These are phyloP conservation scores for Bovichtus variegatus DNA, from an alignment of 2,797 vertebrate genomes.

Conservation along the genomic window DNA sequence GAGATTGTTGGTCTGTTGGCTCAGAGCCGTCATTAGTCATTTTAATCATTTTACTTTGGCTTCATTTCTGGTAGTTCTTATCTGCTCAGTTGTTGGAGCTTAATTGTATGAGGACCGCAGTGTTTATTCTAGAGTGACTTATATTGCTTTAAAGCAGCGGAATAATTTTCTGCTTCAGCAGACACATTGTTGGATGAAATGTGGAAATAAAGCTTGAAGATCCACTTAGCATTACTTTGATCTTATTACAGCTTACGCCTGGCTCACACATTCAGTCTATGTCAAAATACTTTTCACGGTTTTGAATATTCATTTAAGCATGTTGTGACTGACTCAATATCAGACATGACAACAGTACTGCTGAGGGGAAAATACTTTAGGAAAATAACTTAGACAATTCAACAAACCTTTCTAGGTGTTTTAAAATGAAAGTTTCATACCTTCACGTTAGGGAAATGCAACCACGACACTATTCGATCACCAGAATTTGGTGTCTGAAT, in stretches of 20 bases:
- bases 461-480: slow-evolving; percentile 17
- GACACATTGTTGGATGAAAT: slow-evolving; percentile 83
- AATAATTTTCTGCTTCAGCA: slow-evolving; percentile 82
- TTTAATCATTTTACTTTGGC: slow-evolving; percentile 52
- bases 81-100: slow-evolving; percentile 73
- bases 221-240: slow-evolving; percentile 87
- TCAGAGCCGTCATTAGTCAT: slow-evolving; percentile 59
- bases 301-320: slow-evolving; percentile 80
- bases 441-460: slow-evolving; percentile 30
- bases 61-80: slow-evolving; percentile 67
- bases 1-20: slow-evolving; percentile 36
- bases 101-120: slow-evolving; percentile 69
- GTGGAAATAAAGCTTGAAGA: slow-evolving; percentile 83
- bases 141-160: slow-evolving; percentile 81
- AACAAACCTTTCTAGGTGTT: slow-evolving; percentile 41
- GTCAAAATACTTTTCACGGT: slow-evolving; percentile 80
- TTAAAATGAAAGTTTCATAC: slow-evolving; percentile 46
- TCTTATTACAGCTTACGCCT: slow-evolving; percentile 83
- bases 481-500: slow-evolving; percentile 30
- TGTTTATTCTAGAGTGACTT: slow-evolving; percentile 81
- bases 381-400: slow-evolving; percentile 35
- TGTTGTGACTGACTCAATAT: slow-evolving; percentile 63
- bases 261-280: slow-evolving; percentile 77
- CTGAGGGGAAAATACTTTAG: slow-evolving; percentile 14
- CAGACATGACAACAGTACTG: slow-evolving; percentile 41